Evolutionary conservation across 2,797 vertebrate genomes (phyloP), one percentile per base, ranked within the genome.

Genomic region (Salarias fasciatus): DNA sequence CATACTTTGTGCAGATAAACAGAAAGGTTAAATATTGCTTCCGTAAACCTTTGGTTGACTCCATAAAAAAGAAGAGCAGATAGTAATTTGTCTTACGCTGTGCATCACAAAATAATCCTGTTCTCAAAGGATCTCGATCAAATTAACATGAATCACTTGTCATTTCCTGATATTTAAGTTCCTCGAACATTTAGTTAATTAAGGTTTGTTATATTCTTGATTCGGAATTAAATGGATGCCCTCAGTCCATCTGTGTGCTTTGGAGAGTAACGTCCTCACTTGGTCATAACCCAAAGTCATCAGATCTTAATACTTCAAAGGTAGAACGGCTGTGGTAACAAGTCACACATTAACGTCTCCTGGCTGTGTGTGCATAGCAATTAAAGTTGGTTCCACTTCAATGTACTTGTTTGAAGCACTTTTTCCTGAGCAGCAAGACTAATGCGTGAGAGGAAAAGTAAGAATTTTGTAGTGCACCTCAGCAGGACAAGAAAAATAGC

Each of bases 301-400:
- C 55, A 46, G 63, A 75, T 82, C 69, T 70, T 67, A 24, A 56
- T 78, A 55, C 64, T 82, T 75, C 70, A 11, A 77, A 73, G 38
- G 60, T 77, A 71, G 70, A 81, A 54, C 54, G 41, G 29, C 75
- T 77, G 72, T 64, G 63, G 57, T 56, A 56, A 67, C 64, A 65
- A 63, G 86, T 83, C 80, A 66, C 68, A 53, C 35, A 75, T 66
- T 77, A 63, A 80, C 85, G 84, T 85, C 79, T 88, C 77, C 77
- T 83, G 84, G 83, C 83, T 78, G 75, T 69, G 63, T 80, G 55
- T 79, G 53, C 54, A 62, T 44, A 66, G 73, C 83, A 91, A 90
- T 92, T 91, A 89, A 86, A 87, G 84, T 70, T 61, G 78, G 83
- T 89, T 85, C 87, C 76, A 86, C 80, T 89, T 86, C 82, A 81